Base-by-base conservation (phyloP, 2,888 invertebrate genomes). In the Parnassius orleans region DNA sequence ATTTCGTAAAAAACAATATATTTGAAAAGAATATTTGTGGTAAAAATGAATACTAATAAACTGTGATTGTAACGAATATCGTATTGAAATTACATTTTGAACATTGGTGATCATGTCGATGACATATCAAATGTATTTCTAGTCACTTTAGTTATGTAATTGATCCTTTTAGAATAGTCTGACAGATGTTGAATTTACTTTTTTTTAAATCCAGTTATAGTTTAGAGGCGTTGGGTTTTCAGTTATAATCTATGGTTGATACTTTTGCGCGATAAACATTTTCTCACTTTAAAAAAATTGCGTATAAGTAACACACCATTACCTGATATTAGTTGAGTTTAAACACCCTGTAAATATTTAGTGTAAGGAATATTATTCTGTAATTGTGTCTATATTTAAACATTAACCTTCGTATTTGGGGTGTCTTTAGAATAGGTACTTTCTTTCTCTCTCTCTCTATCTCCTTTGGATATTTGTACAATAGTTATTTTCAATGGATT, bases 281-380 rank as follows among this genome's bases (percentile, higher is more conserved):
- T 11, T 10, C 50, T 9, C 7, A 12, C 2, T 7, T 10, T 10
- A 50, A 15, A 33, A 46, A 53, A 24, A 51, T 41, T 10, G 15
- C 42, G 52, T 41, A 57, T 50, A 69, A 66, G 69, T 71, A 64
- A 68, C 75, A 67, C 69, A 73, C 69, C 70, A 56, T 68, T 68
- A 66, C 41, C 66, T 52, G 51, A n/a, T 54, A 58, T 63, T 75
- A 73, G 73, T 79, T 80, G 72, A 75, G 74, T 77, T 70, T 69
- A 64, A n/a, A 75, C 69, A 76, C 68, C 65, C 66, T 83, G 83
- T 84, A 83, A 69, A 83, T 82, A 80, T 53, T 63, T 77, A 81
- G 76, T 66, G 69, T 83, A 83, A 82, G 81, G 76, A 73, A 81
- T 83, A 81, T 84, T 83, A 82, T 72, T 73, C 54, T 75, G 71